Conservation (phyloP, 2,797 vertebrate species). For the Anabas testudineus region DNA sequence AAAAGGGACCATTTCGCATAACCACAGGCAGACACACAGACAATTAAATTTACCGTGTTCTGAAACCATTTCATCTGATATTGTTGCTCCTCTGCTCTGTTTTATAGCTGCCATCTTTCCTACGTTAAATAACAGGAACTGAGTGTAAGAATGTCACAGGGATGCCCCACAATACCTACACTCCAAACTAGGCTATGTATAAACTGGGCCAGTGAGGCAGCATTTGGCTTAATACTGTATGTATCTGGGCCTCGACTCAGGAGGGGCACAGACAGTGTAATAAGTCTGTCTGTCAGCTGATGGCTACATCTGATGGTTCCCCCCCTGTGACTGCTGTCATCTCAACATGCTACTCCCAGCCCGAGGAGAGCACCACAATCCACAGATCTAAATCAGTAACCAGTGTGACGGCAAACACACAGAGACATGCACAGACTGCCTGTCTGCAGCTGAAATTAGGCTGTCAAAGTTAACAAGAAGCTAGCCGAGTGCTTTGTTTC, state of each 20-base stretch:
- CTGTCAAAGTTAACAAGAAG: constrained; percentile 56
- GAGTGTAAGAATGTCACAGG: constrained; percentile 13
- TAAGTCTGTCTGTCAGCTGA: constrained; percentile 75
- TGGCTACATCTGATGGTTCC: constrained; percentile 62
- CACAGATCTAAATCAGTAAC: constrained; percentile 58
- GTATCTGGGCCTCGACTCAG: constrained; percentile 74
- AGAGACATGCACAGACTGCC: constrained; percentile 28
- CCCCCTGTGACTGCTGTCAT: constrained; percentile 70
- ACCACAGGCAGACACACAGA: constrained; percentile 13
- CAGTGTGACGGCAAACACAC: constrained; percentile 30
- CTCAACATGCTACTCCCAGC: constrained; percentile 58
- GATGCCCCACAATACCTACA: constrained; percentile 41
- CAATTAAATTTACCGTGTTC: constrained; percentile 2
- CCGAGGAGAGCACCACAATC: constrained; percentile 50
- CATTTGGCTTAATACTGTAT: constrained; percentile 69
- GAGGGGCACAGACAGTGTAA: constrained; percentile 66
- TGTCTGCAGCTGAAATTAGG: constrained; percentile 54
- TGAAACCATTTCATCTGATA: neutral
- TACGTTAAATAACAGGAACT: neutral
- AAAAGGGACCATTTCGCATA: neutral
- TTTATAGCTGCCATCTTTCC: neutral
- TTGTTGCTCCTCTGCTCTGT: constrained; percentile 3
- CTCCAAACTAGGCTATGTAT: constrained; percentile 42
- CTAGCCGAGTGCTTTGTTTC: constrained; percentile 39
- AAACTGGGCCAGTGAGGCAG: constrained; percentile 68